These are phyloP conservation scores for Hyposmocoma kahamanoa DNA, from an alignment of 1,140 invertebrate genomes.

Conservation along the genomic window DNA sequence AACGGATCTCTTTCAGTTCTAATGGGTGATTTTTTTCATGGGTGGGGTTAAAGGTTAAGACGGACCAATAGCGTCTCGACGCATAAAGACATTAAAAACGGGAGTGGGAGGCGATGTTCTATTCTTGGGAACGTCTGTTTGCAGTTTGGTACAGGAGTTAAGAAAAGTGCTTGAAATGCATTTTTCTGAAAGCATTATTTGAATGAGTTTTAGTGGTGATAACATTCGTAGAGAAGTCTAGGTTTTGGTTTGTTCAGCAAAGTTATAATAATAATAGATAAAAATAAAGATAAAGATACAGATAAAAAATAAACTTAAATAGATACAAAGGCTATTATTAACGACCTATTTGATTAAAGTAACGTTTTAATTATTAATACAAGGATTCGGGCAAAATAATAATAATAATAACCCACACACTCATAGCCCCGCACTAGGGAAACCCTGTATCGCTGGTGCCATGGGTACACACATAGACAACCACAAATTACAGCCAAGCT, in stretches of 20 bases:
- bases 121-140: constrained; percentile 43
- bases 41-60: constrained; percentile 62
- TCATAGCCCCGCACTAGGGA: too few species aligned
- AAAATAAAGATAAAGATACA: too few species aligned
- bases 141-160: constrained; percentile 20
- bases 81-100: constrained; percentile 30
- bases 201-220: neutral
- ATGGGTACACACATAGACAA: too few species aligned
- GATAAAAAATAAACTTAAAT: neutral
- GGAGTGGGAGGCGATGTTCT: constrained; percentile 51
- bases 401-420: too few species aligned
- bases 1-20: constrained; percentile 55
- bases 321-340: neutral
- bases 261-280: too few species aligned
- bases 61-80: constrained; percentile 49
- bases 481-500: too few species aligned
- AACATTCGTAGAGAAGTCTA: too few species aligned
- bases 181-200: neutral
- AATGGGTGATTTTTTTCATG: constrained; percentile 66
- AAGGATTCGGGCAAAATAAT: too few species aligned
- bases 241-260: too few species aligned
- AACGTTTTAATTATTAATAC: too few species aligned
- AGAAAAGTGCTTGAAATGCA: neutral
- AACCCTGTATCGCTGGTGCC: too few species aligned
- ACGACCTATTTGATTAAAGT: neutral